These are phyloP conservation scores for Amphiprion clarkii DNA, from an alignment of 2,797 vertebrate genomes.

Conservation along the genomic window DNA sequence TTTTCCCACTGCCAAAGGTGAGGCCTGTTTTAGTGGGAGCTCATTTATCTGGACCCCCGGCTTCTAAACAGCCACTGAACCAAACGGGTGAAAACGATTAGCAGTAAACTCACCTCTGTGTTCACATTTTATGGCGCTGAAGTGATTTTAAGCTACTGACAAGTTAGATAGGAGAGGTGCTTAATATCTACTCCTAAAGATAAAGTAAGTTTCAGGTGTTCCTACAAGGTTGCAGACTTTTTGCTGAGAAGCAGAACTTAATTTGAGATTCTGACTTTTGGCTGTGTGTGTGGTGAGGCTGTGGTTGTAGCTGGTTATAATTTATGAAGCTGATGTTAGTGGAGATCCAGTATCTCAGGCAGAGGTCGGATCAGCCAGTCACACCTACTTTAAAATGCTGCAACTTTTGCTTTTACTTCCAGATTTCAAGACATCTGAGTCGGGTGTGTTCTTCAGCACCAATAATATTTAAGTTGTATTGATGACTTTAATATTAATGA, in stretches of 20 bases:
- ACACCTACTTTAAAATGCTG: neutral
- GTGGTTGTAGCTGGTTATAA: neutral
- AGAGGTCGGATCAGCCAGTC: too few species aligned
- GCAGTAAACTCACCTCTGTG: neutral
- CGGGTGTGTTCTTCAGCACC: neutral
- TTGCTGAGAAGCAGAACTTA: neutral
- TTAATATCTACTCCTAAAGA: too few species aligned
- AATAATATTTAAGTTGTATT: too few species aligned
- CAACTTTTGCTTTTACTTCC: neutral
- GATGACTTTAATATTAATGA: too few species aligned
- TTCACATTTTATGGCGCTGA: neutral
- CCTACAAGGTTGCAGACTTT: neutral
- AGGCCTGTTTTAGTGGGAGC: conserved; percentile 58
- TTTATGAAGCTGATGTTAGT: too few species aligned
- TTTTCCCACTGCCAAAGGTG: conserved; percentile 65
- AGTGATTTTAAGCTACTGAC: neutral
- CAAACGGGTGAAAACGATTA: conserved; percentile 19
- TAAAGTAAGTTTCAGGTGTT: neutral
- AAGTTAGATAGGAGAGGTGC: too few species aligned
- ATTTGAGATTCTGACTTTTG: neutral
- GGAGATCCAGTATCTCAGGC: neutral
- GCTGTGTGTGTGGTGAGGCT: neutral
- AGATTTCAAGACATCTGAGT: neutral
- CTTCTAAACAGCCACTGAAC: conserved; percentile 16
- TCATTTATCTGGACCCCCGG: conserved; percentile 49